phyloP scores from a whole-genome alignment of 1,140 invertebrate genomes.

The Tetragnatha versicolor region DNA sequence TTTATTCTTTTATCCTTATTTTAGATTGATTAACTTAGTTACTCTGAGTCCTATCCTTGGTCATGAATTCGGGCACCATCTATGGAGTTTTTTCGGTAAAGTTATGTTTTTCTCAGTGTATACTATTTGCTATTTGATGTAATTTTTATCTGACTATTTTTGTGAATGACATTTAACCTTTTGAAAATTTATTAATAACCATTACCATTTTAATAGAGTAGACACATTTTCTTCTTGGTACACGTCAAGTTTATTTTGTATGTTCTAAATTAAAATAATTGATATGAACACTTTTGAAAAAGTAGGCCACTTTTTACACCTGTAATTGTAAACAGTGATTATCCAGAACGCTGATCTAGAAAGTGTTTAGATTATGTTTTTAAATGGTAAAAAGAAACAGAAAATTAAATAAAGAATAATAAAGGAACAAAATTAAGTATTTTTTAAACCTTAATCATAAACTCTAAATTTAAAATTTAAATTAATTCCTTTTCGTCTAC shows the following conservation, averaged over 20 bases:
- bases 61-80: slow-evolving; percentile 14
- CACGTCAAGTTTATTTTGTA: neutral
- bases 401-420: neutral
- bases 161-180: neutral
- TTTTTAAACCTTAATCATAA: neutral
- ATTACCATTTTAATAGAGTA: neutral
- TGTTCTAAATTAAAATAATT: neutral
- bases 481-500: neutral
- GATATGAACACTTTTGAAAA: neutral
- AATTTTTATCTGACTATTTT: neutral
- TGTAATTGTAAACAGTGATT: neutral
- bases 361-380: neutral
- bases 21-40: slow-evolving; percentile 12
- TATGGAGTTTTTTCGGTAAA: slow-evolving; percentile 1
- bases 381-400: neutral
- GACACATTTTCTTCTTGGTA: neutral
- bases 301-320: neutral
- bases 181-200: neutral
- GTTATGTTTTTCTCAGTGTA: neutral
- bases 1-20: neutral
- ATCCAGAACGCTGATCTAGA: neutral
- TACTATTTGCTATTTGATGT: neutral
- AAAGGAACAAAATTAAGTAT: neutral
- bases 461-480: neutral
- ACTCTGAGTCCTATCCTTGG: slow-evolving; percentile 2